These are phyloP conservation scores for Thyatira batis DNA, from an alignment of 2,888 invertebrate species.

Conservation along the genomic window DNA sequence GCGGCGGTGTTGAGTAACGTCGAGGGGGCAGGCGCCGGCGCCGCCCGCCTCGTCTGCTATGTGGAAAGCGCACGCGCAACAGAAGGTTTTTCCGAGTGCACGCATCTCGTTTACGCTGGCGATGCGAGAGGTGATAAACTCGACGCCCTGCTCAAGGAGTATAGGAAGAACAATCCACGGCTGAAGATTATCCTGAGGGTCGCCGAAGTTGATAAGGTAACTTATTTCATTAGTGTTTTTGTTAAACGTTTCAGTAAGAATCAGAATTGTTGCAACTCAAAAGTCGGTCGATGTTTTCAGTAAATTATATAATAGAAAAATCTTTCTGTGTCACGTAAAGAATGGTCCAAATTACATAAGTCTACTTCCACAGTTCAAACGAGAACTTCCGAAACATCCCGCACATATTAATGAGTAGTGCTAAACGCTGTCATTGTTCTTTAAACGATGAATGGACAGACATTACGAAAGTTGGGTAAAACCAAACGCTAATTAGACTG, in stretches of 20 bases:
- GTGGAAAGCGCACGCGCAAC: conserved; percentile 57
- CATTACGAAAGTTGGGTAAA: conserved; percentile 42
- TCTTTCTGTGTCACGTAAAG: too few relatives aligned
- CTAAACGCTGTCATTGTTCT: conserved; percentile 31
- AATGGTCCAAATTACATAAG: conserved; percentile 20
- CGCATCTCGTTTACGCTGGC: conserved; percentile 77
- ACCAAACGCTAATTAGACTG: conserved; percentile 46
- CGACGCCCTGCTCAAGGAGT: conserved; percentile 68
- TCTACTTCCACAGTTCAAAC: conserved; percentile 13
- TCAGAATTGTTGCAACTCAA: too few relatives aligned
- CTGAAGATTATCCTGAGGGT: conserved; percentile 81
- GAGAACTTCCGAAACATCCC: conserved; percentile 23
- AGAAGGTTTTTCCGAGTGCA: conserved; percentile 70
- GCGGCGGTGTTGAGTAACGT: conserved; percentile 49
- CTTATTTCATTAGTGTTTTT: conserved; percentile 5
- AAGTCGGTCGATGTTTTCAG: too few relatives aligned
- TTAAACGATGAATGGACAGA: conserved; percentile 18
- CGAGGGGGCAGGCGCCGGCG: conserved; percentile 69
- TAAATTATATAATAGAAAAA: too few relatives aligned
- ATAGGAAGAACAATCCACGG: conserved; percentile 72
- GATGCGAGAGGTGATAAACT: conserved; percentile 70
- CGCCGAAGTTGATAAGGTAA: conserved; percentile 82
- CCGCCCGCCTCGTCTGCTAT: conserved; percentile 75
- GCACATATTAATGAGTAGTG: conserved; percentile 34
- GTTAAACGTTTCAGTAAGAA: too few relatives aligned